Evolutionary conservation across 1,140 invertebrate species (phyloP).

Genomic region (Drosophila willistoni): DNA sequence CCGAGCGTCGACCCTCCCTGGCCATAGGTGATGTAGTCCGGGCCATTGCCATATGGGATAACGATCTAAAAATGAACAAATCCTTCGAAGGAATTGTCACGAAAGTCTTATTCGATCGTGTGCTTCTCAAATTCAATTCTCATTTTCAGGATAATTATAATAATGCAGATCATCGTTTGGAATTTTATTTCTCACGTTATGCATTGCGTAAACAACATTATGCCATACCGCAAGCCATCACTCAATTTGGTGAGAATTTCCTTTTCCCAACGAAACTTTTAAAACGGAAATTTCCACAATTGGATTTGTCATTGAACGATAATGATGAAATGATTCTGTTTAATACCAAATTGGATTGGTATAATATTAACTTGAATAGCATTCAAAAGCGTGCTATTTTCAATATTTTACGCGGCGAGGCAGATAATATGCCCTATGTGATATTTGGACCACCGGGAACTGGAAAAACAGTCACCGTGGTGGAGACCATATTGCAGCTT

Average conservation of each 20-base stretch:
- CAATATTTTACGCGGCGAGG: conserved; percentile 89
- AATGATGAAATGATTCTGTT: conserved; percentile 51
- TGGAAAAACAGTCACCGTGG: conserved; percentile 96
- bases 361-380: conserved; percentile 90
- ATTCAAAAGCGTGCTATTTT: conserved; percentile 91
- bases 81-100: conserved; percentile 92
- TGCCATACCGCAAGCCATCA: conserved; percentile 85
- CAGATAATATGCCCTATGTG: conserved; percentile 92
- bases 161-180: conserved; percentile 87
- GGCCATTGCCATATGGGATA: conserved; percentile 84
- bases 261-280: conserved; percentile 86
- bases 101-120: conserved; percentile 86
- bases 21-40: conserved; percentile 91
- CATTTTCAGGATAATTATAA: conserved; percentile 88
- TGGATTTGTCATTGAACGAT: conserved; percentile 71
- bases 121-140: conserved; percentile 90
- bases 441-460: conserved; percentile 97
- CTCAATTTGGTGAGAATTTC: conserved; percentile 84
- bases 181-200: conserved; percentile 86
- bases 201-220: conserved; percentile 87
- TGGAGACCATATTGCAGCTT: conserved; percentile 94
- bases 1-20: conserved; percentile 93
- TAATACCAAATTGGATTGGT: conserved; percentile 85
- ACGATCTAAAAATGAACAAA: conserved; percentile 17
- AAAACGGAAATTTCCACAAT: conserved; percentile 71